Base-by-base conservation (phyloP, 2,888 invertebrate species). In the Gastrophysa polygoni region DNA sequence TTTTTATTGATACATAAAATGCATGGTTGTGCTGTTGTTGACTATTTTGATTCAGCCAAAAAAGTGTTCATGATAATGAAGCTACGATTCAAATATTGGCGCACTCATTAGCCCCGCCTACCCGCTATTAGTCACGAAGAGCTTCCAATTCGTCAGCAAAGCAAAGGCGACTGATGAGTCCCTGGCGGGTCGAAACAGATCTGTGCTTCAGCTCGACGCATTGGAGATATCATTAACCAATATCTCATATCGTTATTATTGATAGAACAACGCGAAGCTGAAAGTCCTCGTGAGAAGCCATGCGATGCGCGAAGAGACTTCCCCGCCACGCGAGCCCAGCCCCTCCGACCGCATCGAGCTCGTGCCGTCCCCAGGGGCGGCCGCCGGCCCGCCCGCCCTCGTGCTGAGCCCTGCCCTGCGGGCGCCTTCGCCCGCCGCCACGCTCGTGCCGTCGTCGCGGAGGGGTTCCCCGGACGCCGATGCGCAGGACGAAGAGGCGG, bases 241-340 rank as follows among this genome's bases (percentile, higher is more conserved):
- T 8, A 57, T 18, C 34, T 57, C 32, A 8, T 10, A 48, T 14
- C 14, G 34, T 55, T 56, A 57, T 32, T 58, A 66, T 81, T 81
- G 6, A n/a, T 79, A 88, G 89, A 83, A 85, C 66, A 87, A 86
- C 75, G 87, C 90, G 80, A 93, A 93, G 85, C 86, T 91, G 67
- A 93, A 93, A 83, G 87, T 92, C 78, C 85, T 95, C 73, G 92
- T 93, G 62, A 88, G 96, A 75, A 94, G 95, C 77, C 92, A 93
- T 84, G 96, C 95, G 67, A 91, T 95, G 85, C 88, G 93, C 77
- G 95, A 95, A 81, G 90, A 93, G 67, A 88, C 91, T 48, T 85
- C 85, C 50, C 85, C 85, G 34, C 85, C 85, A 18, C 80, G 84
- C 57, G 84, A 84, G 71, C 83, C 83, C 8, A 71, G 74, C 47